These are phyloP conservation scores for Axis porcinus DNA, from an alignment of 2,113 vertebrate genomes.

Conservation along the genomic window DNA sequence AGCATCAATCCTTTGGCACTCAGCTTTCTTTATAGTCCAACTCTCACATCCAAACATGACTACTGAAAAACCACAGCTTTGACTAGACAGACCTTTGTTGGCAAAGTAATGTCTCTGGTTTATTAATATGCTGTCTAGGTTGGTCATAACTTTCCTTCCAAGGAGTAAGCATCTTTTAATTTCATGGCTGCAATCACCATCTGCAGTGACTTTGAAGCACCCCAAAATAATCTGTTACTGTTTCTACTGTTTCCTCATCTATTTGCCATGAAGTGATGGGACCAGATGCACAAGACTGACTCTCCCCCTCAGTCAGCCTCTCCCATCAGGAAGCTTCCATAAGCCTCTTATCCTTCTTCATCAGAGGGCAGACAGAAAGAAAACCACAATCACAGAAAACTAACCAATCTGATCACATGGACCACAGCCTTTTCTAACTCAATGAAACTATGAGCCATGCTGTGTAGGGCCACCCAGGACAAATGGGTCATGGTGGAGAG, in stretches of 20 bases:
- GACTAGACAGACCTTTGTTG: not conserved
- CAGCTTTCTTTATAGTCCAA: not conserved
- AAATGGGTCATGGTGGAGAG: not conserved
- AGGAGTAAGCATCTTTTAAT: not conserved
- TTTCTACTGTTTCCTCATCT: not conserved
- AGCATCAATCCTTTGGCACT: fast-evolving
- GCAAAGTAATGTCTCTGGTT: not conserved
- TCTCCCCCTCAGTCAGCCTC: not conserved
- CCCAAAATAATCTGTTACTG: not conserved
- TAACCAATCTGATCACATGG: not conserved
- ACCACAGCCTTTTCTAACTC: not conserved
- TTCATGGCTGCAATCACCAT: not conserved
- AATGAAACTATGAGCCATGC: not conserved
- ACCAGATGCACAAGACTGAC: not conserved
- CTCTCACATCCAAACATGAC: not conserved
- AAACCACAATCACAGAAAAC: not conserved
- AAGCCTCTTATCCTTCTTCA: not conserved
- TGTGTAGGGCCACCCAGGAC: not conserved
- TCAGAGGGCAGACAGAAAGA: not conserved
- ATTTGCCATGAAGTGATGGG: not conserved
- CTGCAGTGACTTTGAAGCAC: not conserved
- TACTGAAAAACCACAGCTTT: not conserved
- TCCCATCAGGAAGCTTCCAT: not conserved
- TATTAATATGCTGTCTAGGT: not conserved
- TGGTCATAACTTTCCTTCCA: not conserved